A percentile compares a stretch with the other conserved stretches of the same genome.
Evolutionary conservation across 1,140 invertebrate genomes (phyloP).

Genomic region (Aphis gossypii): DNA sequence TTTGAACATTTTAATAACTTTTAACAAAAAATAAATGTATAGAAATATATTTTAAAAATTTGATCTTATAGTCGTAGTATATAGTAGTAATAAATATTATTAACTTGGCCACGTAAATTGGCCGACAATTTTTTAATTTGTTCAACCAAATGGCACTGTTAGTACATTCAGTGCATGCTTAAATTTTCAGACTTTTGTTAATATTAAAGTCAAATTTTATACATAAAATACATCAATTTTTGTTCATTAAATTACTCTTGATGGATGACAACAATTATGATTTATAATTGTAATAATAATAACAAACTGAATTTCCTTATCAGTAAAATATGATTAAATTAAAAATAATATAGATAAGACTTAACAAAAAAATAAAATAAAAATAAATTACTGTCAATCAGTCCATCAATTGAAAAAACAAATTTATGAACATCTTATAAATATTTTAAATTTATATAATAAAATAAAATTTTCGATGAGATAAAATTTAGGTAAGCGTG

Average conservation of each 20-base stretch:
- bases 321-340: neutral
- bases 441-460: neutral
- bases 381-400: conserved; percentile 52
- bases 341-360: neutral
- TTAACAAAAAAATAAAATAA: conserved; percentile 21
- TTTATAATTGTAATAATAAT: conserved; percentile 25
- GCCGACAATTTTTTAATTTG: neutral
- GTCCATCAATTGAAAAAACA: conserved; percentile 51
- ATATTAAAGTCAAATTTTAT: conserved; percentile 19
- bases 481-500: neutral
- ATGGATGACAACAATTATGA: neutral
- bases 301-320: conserved; percentile 5
- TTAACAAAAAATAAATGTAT: neutral
- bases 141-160: conserved; percentile 16
- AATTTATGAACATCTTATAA: conserved; percentile 38
- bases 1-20: neutral
- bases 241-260: neutral
- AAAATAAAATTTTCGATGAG: conserved; percentile 34
- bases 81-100: no score
- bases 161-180: neutral
- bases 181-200: conserved; percentile 18
- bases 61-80: neutral
- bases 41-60: conserved; percentile 15
- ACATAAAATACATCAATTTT: neutral
- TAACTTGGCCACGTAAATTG: neutral